These are phyloP conservation scores for Ceyx cyanopectus DNA, from an alignment of 2,113 vertebrate species.

Conservation along the genomic window DNA sequence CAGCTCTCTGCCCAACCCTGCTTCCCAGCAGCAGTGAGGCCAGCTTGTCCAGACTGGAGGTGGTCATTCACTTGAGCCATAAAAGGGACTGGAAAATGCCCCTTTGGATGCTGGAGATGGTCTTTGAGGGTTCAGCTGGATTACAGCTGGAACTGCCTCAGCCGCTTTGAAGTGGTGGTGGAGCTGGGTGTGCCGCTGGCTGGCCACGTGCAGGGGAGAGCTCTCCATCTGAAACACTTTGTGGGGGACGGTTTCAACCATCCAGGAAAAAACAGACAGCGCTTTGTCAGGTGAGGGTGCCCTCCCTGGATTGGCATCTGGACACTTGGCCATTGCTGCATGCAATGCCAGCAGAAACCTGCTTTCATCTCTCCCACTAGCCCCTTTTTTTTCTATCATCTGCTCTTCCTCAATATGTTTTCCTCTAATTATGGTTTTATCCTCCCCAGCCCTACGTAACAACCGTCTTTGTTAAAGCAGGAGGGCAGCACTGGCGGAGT, in stretches of 20 bases:
- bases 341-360: background rate
- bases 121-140: background rate
- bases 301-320: background rate
- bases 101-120: background rate
- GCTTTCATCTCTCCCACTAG: background rate
- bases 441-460: background rate
- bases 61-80: background rate
- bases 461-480: background rate
- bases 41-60: background rate
- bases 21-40: background rate
- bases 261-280: rapidly evolving
- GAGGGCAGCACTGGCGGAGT: background rate
- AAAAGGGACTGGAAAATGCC: background rate
- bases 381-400: background rate
- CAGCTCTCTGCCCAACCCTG: background rate
- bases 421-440: background rate
- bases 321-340: rapidly evolving
- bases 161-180: background rate
- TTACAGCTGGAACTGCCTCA: rapidly evolving
- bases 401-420: background rate
- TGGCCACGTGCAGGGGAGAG: background rate
- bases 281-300: background rate
- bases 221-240: background rate
- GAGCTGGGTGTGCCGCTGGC: background rate
- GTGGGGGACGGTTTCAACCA: background rate